Percentiles rank a stretch among this genome's conserved stretches.
These are phyloP conservation scores for Cotesia congregata DNA, from an alignment of 2,888 invertebrate species.

Conservation along the genomic window DNA sequence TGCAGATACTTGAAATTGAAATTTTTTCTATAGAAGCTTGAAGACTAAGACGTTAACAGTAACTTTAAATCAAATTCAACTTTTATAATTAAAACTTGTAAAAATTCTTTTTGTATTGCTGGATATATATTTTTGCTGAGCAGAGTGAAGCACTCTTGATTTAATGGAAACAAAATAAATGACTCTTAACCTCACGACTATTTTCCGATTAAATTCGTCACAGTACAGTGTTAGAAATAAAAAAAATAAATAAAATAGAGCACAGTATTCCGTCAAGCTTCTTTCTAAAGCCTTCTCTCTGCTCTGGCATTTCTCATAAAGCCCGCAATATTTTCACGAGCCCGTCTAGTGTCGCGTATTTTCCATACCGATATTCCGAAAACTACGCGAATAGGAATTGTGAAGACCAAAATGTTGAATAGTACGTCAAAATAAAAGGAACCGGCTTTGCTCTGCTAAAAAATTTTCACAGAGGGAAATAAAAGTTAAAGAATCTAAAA, in stretches of 20 bases:
- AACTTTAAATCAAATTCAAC: not conserved
- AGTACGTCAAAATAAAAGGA: not conserved
- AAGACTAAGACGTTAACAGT: not conserved
- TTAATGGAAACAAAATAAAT: constrained; percentile 5
- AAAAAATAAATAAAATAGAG: not conserved
- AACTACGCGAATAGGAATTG: constrained; percentile 28
- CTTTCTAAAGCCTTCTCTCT: not conserved
- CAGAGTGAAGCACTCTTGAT: not conserved
- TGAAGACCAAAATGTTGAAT: constrained; percentile 25
- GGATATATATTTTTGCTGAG: not conserved
- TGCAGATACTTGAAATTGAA: constrained; percentile 1
- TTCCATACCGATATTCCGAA: constrained; percentile 11
- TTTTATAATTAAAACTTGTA: constrained; percentile 1
- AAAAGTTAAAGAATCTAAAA: not conserved
- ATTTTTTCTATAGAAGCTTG: not conserved
- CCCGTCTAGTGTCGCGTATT: constrained; percentile 22
- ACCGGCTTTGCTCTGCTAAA: no score
- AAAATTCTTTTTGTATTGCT: not conserved
- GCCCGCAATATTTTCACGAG: constrained; percentile 31
- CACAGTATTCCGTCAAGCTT: not conserved
- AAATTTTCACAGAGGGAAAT: no score
- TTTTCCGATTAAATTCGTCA: constrained; percentile 8
- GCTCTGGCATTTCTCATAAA: constrained; percentile 13
- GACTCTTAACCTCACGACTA: not conserved
- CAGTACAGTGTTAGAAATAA: not conserved